Evolutionary conservation across 2,113 vertebrate species (phyloP).

Genomic region (Gnathonemus longibarbis): DNA sequence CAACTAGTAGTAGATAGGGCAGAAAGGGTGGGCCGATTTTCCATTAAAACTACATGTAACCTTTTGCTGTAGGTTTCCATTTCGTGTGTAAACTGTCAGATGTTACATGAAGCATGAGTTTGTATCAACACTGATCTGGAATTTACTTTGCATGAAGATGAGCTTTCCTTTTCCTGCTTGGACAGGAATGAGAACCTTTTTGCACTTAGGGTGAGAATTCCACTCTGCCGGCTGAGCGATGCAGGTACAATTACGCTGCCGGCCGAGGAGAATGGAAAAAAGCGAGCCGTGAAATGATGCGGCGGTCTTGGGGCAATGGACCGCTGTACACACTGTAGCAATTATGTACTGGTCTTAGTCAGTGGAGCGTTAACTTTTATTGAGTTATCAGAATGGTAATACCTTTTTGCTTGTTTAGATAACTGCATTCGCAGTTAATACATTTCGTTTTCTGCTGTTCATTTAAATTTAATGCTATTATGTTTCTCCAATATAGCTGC

Average conservation of each 20-base stretch:
- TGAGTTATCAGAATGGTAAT: background rate
- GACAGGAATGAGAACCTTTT: background rate
- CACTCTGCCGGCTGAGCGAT: background rate
- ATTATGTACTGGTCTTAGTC: background rate
- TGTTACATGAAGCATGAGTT: background rate
- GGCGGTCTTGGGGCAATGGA: background rate
- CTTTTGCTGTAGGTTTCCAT: background rate
- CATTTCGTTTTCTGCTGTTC: background rate
- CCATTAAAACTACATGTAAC: background rate
- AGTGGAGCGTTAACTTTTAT: background rate
- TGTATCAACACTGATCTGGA: background rate
- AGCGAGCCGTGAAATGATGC: background rate
- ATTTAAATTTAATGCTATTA: background rate
- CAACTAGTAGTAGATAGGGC: background rate
- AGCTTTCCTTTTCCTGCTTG: background rate
- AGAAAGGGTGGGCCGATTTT: background rate
- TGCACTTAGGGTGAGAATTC: background rate
- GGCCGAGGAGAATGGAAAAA: background rate
- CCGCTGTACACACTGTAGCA: background rate
- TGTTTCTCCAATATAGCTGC: background rate
- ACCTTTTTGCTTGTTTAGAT: conserved; percentile 1
- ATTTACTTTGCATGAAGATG: background rate
- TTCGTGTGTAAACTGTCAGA: background rate
- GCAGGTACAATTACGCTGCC: background rate
- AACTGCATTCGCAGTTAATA: background rate